These are phyloP conservation scores for Dissostichus mawsoni DNA, from an alignment of 2,113 vertebrate species.

Conservation along the genomic window DNA sequence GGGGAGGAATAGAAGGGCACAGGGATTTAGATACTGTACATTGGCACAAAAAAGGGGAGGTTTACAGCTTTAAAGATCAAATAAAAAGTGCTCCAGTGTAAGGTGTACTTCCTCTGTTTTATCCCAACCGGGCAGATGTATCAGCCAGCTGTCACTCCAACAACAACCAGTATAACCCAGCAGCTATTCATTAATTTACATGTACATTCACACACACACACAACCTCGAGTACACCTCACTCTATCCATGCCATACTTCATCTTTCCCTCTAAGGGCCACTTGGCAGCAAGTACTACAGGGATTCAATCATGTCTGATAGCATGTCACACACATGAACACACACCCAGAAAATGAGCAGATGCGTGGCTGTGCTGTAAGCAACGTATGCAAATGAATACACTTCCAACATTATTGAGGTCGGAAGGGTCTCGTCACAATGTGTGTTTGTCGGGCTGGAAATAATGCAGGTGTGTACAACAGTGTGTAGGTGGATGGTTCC, in stretches of 20 bases:
- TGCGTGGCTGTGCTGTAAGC: slow-evolving; percentile 14
- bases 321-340: slow-evolving; percentile 55
- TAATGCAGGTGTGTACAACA: background rate
- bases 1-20: background rate
- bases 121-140: slow-evolving; percentile 17
- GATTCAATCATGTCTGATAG: slow-evolving; percentile 55
- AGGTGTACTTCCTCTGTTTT: background rate
- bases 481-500: background rate
- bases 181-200: background rate
- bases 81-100: background rate
- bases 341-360: slow-evolving; percentile 27
- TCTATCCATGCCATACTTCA: slow-evolving; percentile 25
- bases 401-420: slow-evolving; percentile 33
- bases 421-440: slow-evolving; percentile 10
- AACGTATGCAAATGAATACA: background rate
- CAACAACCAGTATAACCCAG: slow-evolving; percentile 11
- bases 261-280: slow-evolving; percentile 26
- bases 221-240: background rate
- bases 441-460: slow-evolving; percentile 22
- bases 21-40: background rate
- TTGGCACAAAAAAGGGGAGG: background rate
- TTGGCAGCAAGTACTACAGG: slow-evolving; percentile 25
- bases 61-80: slow-evolving; percentile 1
- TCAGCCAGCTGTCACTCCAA: slow-evolving; percentile 43
- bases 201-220: no score